Conservation (phyloP, 2,797 vertebrate species). For the Sebastes ruberrimus region DNA sequence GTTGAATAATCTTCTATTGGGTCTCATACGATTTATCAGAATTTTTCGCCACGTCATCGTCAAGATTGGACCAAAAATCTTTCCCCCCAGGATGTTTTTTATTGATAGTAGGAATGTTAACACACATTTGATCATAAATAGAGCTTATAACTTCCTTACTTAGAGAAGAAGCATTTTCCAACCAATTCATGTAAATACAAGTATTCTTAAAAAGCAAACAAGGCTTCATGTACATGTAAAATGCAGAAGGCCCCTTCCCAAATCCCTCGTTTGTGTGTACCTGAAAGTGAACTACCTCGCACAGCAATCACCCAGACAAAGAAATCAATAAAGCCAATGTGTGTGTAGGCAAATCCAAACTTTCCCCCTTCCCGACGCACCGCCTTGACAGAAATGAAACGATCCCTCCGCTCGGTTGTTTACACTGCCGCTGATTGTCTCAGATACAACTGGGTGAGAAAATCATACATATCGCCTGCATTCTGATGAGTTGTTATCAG, state of each 20-base stretch:
- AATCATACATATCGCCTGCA: conserved; percentile 73
- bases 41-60: too few species aligned
- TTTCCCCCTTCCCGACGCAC: conserved; percentile 24
- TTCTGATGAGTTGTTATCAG: conserved; percentile 76
- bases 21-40: too few species aligned
- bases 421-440: conserved; percentile 61
- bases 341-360: conserved; percentile 48
- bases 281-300: conserved; percentile 6
- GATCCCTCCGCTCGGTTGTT: conserved; percentile 58
- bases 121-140: too few species aligned
- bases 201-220: neutral
- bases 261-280: neutral
- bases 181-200: neutral
- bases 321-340: conserved; percentile 42
- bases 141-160: too few species aligned
- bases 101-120: too few species aligned
- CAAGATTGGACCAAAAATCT: too few species aligned
- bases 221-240: neutral
- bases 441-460: conserved; percentile 64
- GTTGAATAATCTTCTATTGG: too few species aligned
- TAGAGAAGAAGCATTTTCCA: too few species aligned
- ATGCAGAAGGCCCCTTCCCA: neutral
- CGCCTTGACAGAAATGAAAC: conserved; percentile 48
- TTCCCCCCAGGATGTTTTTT: too few species aligned
- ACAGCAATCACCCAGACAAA: neutral